Evolutionary conservation across 2,797 vertebrate species (phyloP).

Genomic region (Galagoides demidoff): DNA sequence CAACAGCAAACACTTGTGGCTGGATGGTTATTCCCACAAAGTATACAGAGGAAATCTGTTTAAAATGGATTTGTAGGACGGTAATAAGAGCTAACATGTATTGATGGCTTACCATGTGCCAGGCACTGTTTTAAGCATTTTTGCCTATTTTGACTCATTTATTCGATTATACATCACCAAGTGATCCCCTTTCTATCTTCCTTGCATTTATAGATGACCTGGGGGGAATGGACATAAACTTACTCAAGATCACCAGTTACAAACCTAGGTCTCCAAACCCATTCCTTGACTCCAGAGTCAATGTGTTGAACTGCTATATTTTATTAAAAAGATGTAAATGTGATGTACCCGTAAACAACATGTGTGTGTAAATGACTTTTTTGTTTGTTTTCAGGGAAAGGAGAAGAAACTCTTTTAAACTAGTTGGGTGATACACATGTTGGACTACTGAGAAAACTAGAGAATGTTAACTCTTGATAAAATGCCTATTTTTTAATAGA

Average conservation of each 20-base stretch:
- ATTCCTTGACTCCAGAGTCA: not conserved
- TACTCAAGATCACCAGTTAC: not conserved
- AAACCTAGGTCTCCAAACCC: not conserved
- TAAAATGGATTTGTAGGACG: constrained; percentile 53
- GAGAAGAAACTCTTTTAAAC: not conserved
- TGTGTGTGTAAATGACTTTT: not conserved
- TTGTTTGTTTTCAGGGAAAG: constrained; percentile 51
- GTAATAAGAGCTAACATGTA: constrained; percentile 20
- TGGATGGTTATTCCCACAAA: constrained; percentile 53
- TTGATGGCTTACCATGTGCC: not conserved
- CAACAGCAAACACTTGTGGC: constrained; percentile 43
- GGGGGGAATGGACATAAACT: constrained; percentile 10
- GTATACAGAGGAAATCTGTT: constrained; percentile 46
- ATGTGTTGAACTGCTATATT: not conserved
- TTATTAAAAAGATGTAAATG: not conserved
- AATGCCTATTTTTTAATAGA: not conserved
- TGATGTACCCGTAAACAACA: not conserved
- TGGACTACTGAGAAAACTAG: not conserved
- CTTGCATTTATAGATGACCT: constrained; percentile 21
- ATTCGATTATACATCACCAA: not conserved
- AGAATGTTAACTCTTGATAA: constrained; percentile 42
- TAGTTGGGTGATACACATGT: not conserved
- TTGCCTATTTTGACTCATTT: constrained; percentile 29
- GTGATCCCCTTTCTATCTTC: constrained; percentile 34
- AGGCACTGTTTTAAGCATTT: constrained; percentile 1